Evolutionary conservation across 2,888 invertebrate genomes (phyloP).

Genomic region (Eupithecia insigniata): DNA sequence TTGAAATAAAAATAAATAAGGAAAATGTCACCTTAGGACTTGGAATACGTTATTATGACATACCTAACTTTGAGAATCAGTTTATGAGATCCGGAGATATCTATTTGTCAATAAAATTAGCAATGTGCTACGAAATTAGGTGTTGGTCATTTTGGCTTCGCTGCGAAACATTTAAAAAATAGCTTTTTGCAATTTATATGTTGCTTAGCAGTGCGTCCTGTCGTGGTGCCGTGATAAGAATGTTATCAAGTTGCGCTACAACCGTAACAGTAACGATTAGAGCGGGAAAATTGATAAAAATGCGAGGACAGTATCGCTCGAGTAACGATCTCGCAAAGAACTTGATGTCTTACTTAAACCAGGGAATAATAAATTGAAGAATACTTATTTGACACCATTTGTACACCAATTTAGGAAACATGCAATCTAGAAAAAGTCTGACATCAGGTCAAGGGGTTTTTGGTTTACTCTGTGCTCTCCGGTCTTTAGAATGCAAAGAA

Average conservation of each 20-base stretch:
- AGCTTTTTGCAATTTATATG: background rate
- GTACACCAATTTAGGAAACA: background rate
- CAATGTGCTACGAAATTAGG: background rate
- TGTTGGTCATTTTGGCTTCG: background rate
- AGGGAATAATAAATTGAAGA: background rate
- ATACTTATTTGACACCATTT: background rate
- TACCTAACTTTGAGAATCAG: background rate
- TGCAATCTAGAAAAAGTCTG: too few species aligned
- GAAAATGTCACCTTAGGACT: too few species aligned
- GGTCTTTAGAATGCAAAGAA: too few species aligned
- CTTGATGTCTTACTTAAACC: background rate
- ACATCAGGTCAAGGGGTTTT: too few species aligned
- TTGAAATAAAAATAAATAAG: too few species aligned
- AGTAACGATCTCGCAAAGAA: constrained; percentile 5
- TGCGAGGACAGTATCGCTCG: constrained; percentile 13
- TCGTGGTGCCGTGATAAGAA: constrained; percentile 32
- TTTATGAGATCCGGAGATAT: background rate
- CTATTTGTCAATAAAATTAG: background rate
- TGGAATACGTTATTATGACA: background rate
- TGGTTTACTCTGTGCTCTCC: too few species aligned
- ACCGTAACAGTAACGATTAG: constrained; percentile 23
- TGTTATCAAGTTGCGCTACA: constrained; percentile 28
- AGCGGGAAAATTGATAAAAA: constrained; percentile 25
- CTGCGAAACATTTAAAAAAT: background rate
- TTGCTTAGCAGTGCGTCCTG: constrained; percentile 9